These are phyloP conservation scores for Ailuropoda melanoleuca DNA, from an alignment of 2,113 vertebrate species.

Conservation along the genomic window DNA sequence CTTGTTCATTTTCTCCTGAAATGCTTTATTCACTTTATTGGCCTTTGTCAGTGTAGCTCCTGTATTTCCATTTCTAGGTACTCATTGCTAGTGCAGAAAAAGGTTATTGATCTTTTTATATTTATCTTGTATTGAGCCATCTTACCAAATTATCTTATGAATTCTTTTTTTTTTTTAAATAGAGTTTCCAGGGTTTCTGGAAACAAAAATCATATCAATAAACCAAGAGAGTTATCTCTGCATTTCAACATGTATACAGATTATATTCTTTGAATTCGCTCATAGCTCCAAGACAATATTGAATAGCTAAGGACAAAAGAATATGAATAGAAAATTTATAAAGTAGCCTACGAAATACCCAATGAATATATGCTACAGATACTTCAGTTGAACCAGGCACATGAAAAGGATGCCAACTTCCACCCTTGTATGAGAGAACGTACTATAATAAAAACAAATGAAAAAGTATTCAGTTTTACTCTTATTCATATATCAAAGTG, in stretches of 20 bases:
- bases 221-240: not conserved
- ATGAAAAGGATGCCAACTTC: not conserved
- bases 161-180: not conserved
- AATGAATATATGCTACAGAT: not conserved
- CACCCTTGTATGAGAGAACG: not conserved
- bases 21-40: not conserved
- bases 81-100: not conserved
- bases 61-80: not conserved
- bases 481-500: not conserved
- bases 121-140: not conserved
- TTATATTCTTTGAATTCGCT: constrained; percentile 5
- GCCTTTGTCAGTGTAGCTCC: not conserved
- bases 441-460: not conserved
- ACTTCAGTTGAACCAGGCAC: not conserved
- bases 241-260: not conserved
- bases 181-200: not conserved
- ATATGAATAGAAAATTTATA: not conserved
- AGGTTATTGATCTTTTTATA: not conserved
- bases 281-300: not conserved
- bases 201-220: not conserved
- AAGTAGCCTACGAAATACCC: not conserved
- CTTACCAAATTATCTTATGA: not conserved
- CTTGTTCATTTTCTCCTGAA: constrained; percentile 19
- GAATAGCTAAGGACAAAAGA: not conserved
- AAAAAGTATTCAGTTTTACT: not conserved